Percentiles rank a stretch among this genome's conserved stretches.
phyloP scores from a whole-genome alignment of 2,797 vertebrate species.

The Spinus pinus region DNA sequence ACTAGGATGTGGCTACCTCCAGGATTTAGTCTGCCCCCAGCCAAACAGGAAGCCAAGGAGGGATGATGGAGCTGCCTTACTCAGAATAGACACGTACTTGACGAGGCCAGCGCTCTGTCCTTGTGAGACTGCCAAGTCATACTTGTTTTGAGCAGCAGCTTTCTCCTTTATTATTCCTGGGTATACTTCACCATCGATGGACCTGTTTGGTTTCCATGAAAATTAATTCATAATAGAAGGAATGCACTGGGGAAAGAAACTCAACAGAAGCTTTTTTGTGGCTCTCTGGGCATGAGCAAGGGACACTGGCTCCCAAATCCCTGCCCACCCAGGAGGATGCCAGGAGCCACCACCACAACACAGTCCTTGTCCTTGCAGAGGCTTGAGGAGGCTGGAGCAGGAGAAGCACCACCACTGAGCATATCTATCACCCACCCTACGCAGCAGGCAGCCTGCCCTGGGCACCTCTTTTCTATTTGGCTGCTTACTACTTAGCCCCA shows the following conservation, averaged over 20 bases:
- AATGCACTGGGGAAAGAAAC: not conserved
- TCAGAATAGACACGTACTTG: constrained; percentile 70
- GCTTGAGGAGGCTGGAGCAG: not conserved
- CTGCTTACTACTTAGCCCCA: not conserved
- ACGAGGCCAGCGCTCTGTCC: constrained; percentile 85
- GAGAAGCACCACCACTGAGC: not conserved
- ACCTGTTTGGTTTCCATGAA: constrained; percentile 71
- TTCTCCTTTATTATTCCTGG: constrained; percentile 86
- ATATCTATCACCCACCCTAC: rapidly evolving
- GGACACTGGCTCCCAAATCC: not conserved
- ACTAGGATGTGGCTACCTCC: not conserved
- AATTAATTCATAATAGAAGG: not conserved
- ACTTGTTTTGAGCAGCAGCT: constrained; percentile 79
- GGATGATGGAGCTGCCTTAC: not conserved
- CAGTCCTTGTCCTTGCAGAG: not conserved
- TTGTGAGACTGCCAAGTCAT: constrained; percentile 71
- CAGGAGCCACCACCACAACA: not conserved
- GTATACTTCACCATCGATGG: constrained; percentile 81
- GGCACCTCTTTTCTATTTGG: not conserved
- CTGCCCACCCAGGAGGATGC: not conserved
- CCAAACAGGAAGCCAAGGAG: not conserved
- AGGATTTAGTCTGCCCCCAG: not conserved
- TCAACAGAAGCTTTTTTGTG: not conserved
- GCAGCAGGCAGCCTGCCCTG: not conserved
- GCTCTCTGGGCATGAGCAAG: not conserved